Evolutionary conservation across 2,113 vertebrate genomes (phyloP), one percentile per base, ranked within the genome.

Genomic region (Rissa tridactyla): DNA sequence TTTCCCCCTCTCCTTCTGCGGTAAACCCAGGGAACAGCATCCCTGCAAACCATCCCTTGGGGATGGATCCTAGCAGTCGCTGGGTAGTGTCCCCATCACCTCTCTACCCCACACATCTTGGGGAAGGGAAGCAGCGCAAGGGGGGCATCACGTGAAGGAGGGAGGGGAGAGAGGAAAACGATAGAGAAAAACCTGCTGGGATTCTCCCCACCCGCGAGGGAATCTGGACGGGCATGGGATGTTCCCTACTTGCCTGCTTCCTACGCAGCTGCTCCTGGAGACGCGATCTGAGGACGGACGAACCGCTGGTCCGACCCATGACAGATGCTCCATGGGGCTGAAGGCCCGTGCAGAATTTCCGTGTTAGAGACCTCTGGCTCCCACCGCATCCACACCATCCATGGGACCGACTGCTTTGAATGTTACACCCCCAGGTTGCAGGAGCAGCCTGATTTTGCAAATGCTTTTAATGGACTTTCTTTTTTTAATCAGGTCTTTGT

Each of bases 401-500:
- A 29, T 38, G 58, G 83, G 82, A 96, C 10, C 1, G 5, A 57
- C 22, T 0, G 71, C 78, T 90, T 65, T 42, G 69, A 84, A 57
- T 13, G 52, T 30, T 64, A 30, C 66, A 29, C 13, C 30, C 81
- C 49, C 4, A 0, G 84, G 47, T 22, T 10, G 20, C 90, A 29
- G 70, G 57, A 91, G 94, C 92, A 96, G 94, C 92, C 96, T 97
- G 90, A 36, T 96, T 97, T 96, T 90, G 92, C 78, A 49, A 57
- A n/a, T 3, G 49, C 75, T 49, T 82, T 95, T 91, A 95, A 96
- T 95, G 94, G 90, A 27, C 30, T 96, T 96, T 93, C 96, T 93
- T 96, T 97, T 97, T 97, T 96, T 96, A 97, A 96, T 93, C 92
- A 96, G 71, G 92, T 85, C 96, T 97, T 49, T 49, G 94, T 96